Base-by-base conservation (phyloP, 2,113 vertebrate species). In the Blennius ocellaris region DNA sequence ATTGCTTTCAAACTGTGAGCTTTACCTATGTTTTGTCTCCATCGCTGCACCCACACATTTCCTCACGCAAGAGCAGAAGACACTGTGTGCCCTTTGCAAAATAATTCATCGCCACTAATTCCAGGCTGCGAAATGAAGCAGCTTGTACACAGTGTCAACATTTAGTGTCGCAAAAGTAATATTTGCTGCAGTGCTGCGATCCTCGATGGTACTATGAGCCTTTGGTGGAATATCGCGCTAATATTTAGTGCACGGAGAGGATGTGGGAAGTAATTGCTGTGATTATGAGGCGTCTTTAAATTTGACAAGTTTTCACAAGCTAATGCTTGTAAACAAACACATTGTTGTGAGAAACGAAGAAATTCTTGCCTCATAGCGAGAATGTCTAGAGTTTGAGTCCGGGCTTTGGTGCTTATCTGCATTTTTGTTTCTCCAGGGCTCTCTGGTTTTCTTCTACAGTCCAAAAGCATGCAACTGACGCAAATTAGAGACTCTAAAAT, bases 1-100 rank as follows among this genome's bases (percentile, higher is more conserved):
- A 65, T n/a, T 65, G 44, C 44, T 59, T 68, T 72, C 48, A 76
- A 9, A 3, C 5, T 44, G 15, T 44, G 2, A 55, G 69, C 37
- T 51, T 41, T 16, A 56, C 11, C 1, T 56, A 52, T 36, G 15
- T 68, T 72, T 68, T 17, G 21, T 66, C 41, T 37, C 39, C 55
- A 45, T 49, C 58, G 36, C 39, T 52, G 51, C 50, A 57, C n/a
- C 56, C 55, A 38, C 65, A 56, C n/a, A 4, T 48, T 45, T 37
- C 3, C 47, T 16, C 44, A 43, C 52, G n/a, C 15, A 51, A 44
- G 2, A 21, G 11, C 4, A 6, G 6, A 17, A 37, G 45, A 39
- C n/a, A 36, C 9, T 21, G 38, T 15, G 43, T 50, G 41, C 43
- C 56, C 5, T 3, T 12, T 50, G 38, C 51, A 59, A 37, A n/a